These are phyloP conservation scores for Recurvirostra avosetta DNA, from an alignment of 2,113 vertebrate species.

Conservation along the genomic window DNA sequence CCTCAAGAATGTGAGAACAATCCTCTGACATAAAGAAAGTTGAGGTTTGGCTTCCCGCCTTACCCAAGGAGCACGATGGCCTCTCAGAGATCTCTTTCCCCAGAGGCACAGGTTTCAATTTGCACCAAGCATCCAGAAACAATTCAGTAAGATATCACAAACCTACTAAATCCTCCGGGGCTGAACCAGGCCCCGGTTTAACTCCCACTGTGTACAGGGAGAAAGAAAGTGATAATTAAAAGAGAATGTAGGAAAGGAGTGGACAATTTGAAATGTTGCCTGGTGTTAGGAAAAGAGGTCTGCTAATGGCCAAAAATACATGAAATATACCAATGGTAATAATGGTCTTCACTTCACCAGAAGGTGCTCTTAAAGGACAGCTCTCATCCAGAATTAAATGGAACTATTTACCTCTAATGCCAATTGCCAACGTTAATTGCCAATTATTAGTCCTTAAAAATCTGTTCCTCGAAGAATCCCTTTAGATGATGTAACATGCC, in stretches of 20 bases:
- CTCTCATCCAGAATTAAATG: not conserved
- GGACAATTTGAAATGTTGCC: not conserved
- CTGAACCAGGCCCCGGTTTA: not conserved
- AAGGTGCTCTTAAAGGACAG: not conserved
- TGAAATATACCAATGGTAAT: not conserved
- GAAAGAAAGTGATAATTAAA: constrained; percentile 59
- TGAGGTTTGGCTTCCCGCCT: not conserved
- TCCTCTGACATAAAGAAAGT: not conserved
- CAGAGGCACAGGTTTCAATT: constrained; percentile 38
- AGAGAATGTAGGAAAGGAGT: not conserved
- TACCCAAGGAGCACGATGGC: not conserved
- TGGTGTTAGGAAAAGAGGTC: not conserved
- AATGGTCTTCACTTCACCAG: not conserved
- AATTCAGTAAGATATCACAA: constrained; percentile 11
- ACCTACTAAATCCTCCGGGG: not conserved
- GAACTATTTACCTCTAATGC: not conserved
- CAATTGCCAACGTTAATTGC: constrained; percentile 4
- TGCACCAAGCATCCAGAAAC: constrained; percentile 11
- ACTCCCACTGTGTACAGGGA: not conserved
- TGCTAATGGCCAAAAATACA: not conserved
- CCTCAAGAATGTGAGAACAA: constrained; percentile 14
- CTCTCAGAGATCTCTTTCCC: not conserved
- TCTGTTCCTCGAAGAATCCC: constrained; percentile 5
- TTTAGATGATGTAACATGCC: not conserved
- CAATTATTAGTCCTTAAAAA: not conserved